Evolutionary conservation across 2,113 vertebrate genomes (phyloP).

Genomic region (Perognathus longimembris): DNA sequence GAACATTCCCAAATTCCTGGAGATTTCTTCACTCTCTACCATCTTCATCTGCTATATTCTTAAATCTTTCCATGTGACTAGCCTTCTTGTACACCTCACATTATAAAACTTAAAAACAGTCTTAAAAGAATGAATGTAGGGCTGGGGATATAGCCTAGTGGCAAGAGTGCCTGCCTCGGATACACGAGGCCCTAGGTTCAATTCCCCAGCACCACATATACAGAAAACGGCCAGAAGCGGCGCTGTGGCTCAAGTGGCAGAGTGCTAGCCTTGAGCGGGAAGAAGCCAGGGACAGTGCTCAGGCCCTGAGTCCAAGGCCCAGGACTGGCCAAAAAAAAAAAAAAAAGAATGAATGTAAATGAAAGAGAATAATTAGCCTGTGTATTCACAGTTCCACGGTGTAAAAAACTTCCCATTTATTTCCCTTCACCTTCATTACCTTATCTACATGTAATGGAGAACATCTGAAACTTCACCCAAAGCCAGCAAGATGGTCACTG

Average conservation of each 20-base stretch:
- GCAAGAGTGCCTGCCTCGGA: too few relatives aligned
- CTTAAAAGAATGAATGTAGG: constrained; percentile 13
- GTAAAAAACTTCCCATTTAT: neutral
- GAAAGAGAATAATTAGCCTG: neutral
- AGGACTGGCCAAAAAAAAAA: too few relatives aligned
- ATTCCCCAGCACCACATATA: too few relatives aligned
- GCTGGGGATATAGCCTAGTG: too few relatives aligned
- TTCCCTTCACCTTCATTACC: neutral
- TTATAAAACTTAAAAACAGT: neutral
- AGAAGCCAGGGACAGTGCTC: too few relatives aligned
- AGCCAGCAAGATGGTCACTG: neutral
- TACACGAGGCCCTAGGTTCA: too few relatives aligned
- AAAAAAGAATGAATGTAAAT: constrained; percentile 22
- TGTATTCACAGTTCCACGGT: neutral
- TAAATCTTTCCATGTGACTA: neutral
- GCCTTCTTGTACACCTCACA: neutral
- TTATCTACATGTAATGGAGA: neutral
- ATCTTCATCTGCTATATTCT: neutral
- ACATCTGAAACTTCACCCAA: neutral
- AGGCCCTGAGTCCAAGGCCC: too few relatives aligned
- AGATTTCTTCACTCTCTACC: neutral
- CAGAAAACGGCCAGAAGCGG: too few relatives aligned
- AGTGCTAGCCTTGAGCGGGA: too few relatives aligned
- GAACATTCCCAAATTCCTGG: neutral
- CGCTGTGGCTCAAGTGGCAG: too few relatives aligned